Evolutionary conservation across 2,888 invertebrate genomes (phyloP).

Genomic region (Idaea straminata): DNA sequence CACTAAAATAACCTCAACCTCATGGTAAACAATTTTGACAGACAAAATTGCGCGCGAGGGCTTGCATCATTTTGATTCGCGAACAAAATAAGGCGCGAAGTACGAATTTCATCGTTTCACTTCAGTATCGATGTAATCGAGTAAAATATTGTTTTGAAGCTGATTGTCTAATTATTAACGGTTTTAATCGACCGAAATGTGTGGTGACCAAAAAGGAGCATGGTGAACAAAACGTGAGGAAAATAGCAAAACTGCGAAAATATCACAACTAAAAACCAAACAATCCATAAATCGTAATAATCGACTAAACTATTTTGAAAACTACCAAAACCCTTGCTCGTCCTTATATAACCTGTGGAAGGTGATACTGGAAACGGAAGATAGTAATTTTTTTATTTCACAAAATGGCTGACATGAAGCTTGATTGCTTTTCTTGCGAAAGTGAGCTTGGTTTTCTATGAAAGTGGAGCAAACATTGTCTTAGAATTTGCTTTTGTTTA

Average conservation of each 20-base stretch:
- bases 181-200: not conserved
- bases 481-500: conserved; percentile 66
- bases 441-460: conserved; percentile 75
- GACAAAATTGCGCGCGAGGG: conserved; percentile 67
- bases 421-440: conserved; percentile 73
- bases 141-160: conserved; percentile 13
- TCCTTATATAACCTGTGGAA: not conserved
- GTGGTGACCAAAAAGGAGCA: not conserved
- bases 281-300: not conserved
- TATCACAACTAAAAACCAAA: not conserved
- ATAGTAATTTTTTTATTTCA: conserved; percentile 44
- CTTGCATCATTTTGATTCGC: conserved; percentile 16
- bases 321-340: not conserved
- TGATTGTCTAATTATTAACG: no score
- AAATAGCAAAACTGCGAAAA: not conserved
- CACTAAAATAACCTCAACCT: conserved; percentile 63
- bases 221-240: not conserved
- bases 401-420: conserved; percentile 71
- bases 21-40: conserved; percentile 73
- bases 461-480: conserved; percentile 54
- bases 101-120: not conserved
- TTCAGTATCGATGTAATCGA: conserved; percentile 8
- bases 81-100: conserved; percentile 18
- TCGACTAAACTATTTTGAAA: conserved; percentile 5
- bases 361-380: not conserved